Percentiles rank a stretch among this genome's conserved stretches.
Conservation (phyloP, 2,888 invertebrate genomes). For the Habroteleia sp. region DNA sequence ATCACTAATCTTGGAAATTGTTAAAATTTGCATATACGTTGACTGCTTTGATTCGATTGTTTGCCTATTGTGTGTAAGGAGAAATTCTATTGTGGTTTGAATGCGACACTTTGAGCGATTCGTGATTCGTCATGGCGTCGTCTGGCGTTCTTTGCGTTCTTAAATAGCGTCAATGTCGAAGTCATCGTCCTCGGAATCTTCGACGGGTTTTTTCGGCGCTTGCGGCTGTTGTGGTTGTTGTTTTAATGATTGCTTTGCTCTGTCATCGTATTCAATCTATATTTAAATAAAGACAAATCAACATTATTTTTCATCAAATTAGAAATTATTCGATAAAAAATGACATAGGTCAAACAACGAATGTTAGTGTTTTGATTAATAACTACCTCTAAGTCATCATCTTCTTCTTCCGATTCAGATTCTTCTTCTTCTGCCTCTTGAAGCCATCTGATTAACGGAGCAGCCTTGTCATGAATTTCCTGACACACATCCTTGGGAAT, state of each 20-base stretch:
- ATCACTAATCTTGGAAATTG: slow-evolving; percentile 69
- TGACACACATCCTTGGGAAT: slow-evolving; percentile 94
- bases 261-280: slow-evolving; percentile 94
- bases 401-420: slow-evolving; percentile 88
- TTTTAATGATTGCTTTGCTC: slow-evolving; percentile 89
- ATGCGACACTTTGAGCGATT: slow-evolving; percentile 44
- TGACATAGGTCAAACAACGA: too few relatives aligned
- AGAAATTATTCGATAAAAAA: too few relatives aligned
- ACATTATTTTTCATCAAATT: background rate
- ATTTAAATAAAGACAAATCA: slow-evolving; percentile 14
- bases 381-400: slow-evolving; percentile 85
- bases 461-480: slow-evolving; percentile 95
- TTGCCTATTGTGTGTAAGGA: slow-evolving; percentile 56
- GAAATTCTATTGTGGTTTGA: slow-evolving; percentile 46
- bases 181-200: slow-evolving; percentile 90
- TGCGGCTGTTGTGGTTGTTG: slow-evolving; percentile 81
- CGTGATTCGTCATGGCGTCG: slow-evolving; percentile 26
- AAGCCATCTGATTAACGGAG: slow-evolving; percentile 97
- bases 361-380: too few relatives aligned
- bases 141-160: slow-evolving; percentile 10
- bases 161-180: slow-evolving; percentile 97
- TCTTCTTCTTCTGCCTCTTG: slow-evolving; percentile 98
- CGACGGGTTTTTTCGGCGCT: slow-evolving; percentile 82
- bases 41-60: slow-evolving; percentile 50
- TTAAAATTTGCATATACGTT: slow-evolving; percentile 69